phyloP scores from a whole-genome alignment of 1,140 invertebrate species.

The Cotesia chilonis region DNA sequence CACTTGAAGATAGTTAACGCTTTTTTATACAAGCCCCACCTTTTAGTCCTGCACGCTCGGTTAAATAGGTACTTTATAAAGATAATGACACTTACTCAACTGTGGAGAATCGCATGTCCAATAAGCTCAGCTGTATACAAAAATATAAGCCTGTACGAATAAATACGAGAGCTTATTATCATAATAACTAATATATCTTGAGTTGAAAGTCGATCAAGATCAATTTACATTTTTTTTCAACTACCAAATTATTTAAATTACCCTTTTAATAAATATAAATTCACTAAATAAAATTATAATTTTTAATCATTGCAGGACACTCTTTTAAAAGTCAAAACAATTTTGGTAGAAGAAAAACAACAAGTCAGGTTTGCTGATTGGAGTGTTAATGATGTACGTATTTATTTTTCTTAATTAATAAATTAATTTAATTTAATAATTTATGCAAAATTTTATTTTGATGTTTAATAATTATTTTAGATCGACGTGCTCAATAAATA shows the following conservation, averaged over 20 bases:
- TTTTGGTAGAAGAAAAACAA: conserved; percentile 90
- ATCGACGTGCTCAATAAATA: conserved; percentile 98
- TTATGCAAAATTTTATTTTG: conserved; percentile 1
- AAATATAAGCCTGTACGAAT: conserved; percentile 8
- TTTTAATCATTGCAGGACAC: conserved; percentile 75
- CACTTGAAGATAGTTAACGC: conserved; percentile 29
- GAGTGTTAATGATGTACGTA: conserved; percentile 88
- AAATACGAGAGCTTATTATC: conserved; percentile 19
- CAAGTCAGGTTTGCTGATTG: conserved; percentile 93
- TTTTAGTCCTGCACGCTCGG: conserved; percentile 14
- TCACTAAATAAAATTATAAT: conserved; percentile 27
- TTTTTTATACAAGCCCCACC: conserved; percentile 24
- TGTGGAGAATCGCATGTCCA: conserved; percentile 13
- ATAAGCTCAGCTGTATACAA: conserved; percentile 5
- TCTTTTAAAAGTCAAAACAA: conserved; percentile 84
- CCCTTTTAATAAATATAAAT: neutral
- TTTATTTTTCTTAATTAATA: conserved; percentile 17
- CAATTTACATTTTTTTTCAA: conserved; percentile 3
- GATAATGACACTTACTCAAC: conserved; percentile 17
- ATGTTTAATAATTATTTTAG: conserved; percentile 67
- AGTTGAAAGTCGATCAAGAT: neutral
- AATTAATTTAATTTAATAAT: neutral
- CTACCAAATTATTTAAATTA: neutral
- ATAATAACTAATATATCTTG: conserved; percentile 5
- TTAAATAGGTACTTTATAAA: conserved; percentile 23